Percentiles rank a stretch among this genome's conserved stretches.
Conservation (phyloP, 2,797 vertebrate species). For the Myripristis jacobus region DNA sequence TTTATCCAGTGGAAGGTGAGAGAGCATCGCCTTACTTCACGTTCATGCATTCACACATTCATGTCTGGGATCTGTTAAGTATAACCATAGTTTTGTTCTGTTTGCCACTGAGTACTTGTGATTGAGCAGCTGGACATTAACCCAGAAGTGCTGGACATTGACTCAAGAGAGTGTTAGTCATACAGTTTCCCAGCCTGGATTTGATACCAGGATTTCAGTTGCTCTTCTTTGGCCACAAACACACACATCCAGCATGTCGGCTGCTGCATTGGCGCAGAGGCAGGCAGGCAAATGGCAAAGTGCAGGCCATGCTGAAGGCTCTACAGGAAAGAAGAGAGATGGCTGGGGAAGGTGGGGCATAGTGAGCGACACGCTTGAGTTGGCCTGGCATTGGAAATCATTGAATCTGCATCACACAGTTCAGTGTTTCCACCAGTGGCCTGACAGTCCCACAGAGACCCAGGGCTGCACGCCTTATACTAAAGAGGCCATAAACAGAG, state of each 20-base stretch:
- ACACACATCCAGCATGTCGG: slow-evolving; percentile 20
- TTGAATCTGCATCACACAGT: slow-evolving; percentile 82
- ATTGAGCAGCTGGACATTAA: slow-evolving; percentile 10
- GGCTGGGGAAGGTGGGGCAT: slow-evolving; percentile 44
- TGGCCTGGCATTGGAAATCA: slow-evolving; percentile 77
- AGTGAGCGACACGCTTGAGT: slow-evolving; percentile 64
- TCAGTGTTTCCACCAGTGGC: slow-evolving; percentile 64
- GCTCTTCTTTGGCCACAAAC: background rate
- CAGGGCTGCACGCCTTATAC: slow-evolving; percentile 49
- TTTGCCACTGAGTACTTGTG: slow-evolving; percentile 2
- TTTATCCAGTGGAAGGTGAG: too few species aligned
- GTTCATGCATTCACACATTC: too few species aligned
- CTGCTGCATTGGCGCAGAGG: slow-evolving; percentile 27
- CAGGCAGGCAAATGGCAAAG: slow-evolving; percentile 45
- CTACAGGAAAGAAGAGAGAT: slow-evolving; percentile 32
- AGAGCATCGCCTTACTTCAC: too few species aligned
- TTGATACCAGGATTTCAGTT: background rate
- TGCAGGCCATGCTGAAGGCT: slow-evolving; percentile 22
- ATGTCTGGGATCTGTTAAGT: background rate
- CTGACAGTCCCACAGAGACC: slow-evolving; percentile 64
- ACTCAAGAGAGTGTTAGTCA: too few species aligned
- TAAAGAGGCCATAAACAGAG: slow-evolving; percentile 51
- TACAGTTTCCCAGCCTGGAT: slow-evolving; percentile 2
- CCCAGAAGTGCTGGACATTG: too few species aligned
- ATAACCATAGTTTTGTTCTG: slow-evolving; percentile 3